Base-by-base conservation (phyloP, 2,797 vertebrate species). In the Sebastes goodei region DNA sequence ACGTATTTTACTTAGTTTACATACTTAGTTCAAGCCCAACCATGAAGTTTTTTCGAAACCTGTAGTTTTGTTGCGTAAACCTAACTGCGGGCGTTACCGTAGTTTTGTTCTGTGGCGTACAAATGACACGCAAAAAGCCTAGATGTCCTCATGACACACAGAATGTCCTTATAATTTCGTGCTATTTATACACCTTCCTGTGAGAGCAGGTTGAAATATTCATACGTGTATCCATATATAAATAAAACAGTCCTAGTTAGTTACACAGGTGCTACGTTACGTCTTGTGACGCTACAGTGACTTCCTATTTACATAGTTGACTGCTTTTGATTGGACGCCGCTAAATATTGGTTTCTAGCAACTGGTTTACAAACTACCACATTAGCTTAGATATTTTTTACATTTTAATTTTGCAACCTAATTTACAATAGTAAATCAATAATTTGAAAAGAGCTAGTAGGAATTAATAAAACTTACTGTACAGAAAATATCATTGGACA, bases 1-100 rank as follows among this genome's bases (percentile, higher is more conserved):
- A 46, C 14, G 0, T 17, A 46, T 46, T 46, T 1, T 46, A 3
- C 42, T 46, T 46, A 46, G 42, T 46, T 46, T 46, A 0, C 0
- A 0, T 46, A 3, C 42, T 46, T 46, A 46, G 0, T 46, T 1
- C 17, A 46, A 0, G 42, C 6, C 0, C 42, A 46, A 46, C 15
- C 42, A 46, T 46, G 42, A 46, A 0, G 42, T 17, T 17, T 46
- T 46, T 46, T 0, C 42, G 0, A 46, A 46, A 4, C 42, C 42
- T 46, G 42, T 46, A 3, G 42, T 17, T 46, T 17, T 7, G 42
- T 46, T 46, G 42, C 42, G 0, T 17, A 0, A 17, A 46, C 42
- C 42, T 46, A 46, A 17, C 42, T 17, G 0, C 15, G 1, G 15
- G 0, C 7, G 42, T 46, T 2, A 46, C 1, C 6, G 15, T 46